Conservation (phyloP, 2,797 vertebrate genomes). For the Microtus californicus region DNA sequence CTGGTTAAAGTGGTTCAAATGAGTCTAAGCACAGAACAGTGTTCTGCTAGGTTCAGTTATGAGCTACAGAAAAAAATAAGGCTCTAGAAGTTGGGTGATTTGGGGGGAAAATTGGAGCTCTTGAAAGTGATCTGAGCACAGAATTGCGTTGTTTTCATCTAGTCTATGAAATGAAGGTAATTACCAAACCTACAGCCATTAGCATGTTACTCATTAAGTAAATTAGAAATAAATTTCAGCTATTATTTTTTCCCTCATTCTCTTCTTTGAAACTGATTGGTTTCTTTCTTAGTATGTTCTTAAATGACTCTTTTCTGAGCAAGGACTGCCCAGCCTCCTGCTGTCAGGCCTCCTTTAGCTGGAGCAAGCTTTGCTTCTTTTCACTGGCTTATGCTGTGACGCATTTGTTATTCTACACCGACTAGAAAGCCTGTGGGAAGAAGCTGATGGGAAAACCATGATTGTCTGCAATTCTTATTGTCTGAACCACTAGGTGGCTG, state of each 20-base stretch:
- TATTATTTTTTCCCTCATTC: slow-evolving; percentile 4
- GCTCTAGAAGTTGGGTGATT: not conserved
- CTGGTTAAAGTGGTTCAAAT: not conserved
- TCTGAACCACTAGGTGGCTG: not conserved
- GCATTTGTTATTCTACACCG: not conserved
- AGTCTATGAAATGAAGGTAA: slow-evolving; percentile 26
- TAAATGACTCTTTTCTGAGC: not conserved
- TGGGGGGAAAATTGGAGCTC: not conserved
- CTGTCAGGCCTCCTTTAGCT: not conserved
- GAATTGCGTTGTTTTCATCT: slow-evolving; percentile 9
- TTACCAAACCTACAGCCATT: slow-evolving; percentile 1
- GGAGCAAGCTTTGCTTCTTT: slow-evolving; percentile 31
- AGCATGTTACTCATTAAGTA: slow-evolving; percentile 7
- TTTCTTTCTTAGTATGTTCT: not conserved
- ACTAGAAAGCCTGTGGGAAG: not conserved
- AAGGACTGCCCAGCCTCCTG: not conserved
- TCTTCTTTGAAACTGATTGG: slow-evolving; percentile 3
- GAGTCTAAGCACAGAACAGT: not conserved
- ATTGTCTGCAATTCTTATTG: slow-evolving; percentile 35
- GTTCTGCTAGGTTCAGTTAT: not conserved
- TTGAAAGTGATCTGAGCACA: not conserved
- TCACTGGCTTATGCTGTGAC: not conserved
- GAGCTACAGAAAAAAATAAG: slow-evolving; percentile 5
- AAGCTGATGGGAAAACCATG: slow-evolving; percentile 31
- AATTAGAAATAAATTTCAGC: slow-evolving; percentile 48